A percentile compares a stretch with the other conserved stretches of the same genome.
Evolutionary conservation across 1,140 invertebrate genomes (phyloP).

Genomic region (Nixonia krombeini): DNA sequence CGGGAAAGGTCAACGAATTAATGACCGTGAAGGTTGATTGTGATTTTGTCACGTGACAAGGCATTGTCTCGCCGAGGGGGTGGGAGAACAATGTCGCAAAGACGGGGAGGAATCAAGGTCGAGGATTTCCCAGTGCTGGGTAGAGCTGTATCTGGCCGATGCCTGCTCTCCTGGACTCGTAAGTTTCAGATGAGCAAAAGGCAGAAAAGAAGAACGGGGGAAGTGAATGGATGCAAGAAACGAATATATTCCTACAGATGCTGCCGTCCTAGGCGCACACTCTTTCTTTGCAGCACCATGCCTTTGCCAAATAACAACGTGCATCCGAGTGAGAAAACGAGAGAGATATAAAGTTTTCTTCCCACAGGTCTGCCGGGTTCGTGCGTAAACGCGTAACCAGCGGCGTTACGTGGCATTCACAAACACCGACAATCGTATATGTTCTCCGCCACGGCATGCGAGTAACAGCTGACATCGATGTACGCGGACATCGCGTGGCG

Average conservation of each 20-base stretch:
- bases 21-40: no score
- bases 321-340: no score
- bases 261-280: slow-evolving; percentile 6
- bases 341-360: slow-evolving; percentile 11
- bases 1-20: background rate
- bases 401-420: slow-evolving; percentile 41
- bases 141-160: slow-evolving; percentile 10
- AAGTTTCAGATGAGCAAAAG: no score
- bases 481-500: slow-evolving; percentile 24
- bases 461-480: slow-evolving; percentile 49
- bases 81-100: no score
- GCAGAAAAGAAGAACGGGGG: slow-evolving; percentile 8
- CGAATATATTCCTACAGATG: slow-evolving; percentile 46
- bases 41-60: no score
- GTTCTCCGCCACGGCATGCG: slow-evolving; percentile 24
- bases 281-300: slow-evolving; percentile 7
- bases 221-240: slow-evolving; percentile 35
- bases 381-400: slow-evolving; percentile 19
- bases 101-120: slow-evolving; percentile 29
- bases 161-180: slow-evolving; percentile 18
- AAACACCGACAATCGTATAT: no score
- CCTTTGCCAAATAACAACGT: no score
- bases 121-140: slow-evolving; percentile 37
- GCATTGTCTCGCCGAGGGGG: no score
- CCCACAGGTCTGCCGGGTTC: slow-evolving; percentile 23